Evolutionary conservation across 2,888 invertebrate species (phyloP).

Genomic region (Micoletzkya japonica): DNA sequence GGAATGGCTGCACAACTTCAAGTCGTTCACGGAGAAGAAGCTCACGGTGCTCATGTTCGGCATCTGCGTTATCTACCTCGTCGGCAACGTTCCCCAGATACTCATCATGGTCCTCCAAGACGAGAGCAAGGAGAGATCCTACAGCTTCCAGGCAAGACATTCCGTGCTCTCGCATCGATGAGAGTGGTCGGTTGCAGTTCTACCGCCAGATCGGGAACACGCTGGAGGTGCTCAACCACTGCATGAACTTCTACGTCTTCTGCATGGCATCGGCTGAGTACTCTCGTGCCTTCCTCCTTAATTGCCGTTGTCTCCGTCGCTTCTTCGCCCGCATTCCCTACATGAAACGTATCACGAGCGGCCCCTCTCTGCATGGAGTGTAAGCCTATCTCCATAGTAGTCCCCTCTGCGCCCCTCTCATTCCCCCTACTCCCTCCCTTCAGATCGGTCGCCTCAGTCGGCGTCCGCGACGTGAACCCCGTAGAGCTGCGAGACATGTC

Average conservation of each 20-base stretch:
- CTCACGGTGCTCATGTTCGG: slow-evolving; percentile 58
- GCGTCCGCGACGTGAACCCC: not conserved
- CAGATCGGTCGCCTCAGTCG: slow-evolving; percentile 17
- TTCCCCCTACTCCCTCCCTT: no score
- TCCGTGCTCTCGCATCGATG: no score
- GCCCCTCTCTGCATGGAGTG: not conserved
- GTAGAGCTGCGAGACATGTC: slow-evolving; percentile 13
- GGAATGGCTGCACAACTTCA: slow-evolving; percentile 41
- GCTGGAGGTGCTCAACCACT: slow-evolving; percentile 61
- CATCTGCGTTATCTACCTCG: slow-evolving; percentile 59
- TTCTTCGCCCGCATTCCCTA: not conserved
- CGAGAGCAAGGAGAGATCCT: slow-evolving; percentile 50
- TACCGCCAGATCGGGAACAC: slow-evolving; percentile 61
- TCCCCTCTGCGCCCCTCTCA: no score
- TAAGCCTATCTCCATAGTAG: not conserved
- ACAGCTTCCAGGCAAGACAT: slow-evolving; percentile 60
- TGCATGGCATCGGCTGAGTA: slow-evolving; percentile 60
- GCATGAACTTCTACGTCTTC: slow-evolving; percentile 63
- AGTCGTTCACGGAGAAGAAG: slow-evolving; percentile 59
- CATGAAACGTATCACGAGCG: not conserved
- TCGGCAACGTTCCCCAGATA: slow-evolving; percentile 62
- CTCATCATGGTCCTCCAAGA: slow-evolving; percentile 60
- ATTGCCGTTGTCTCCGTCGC: slow-evolving; percentile 38
- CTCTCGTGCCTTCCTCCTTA: slow-evolving; percentile 52
- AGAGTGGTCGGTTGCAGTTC: slow-evolving; percentile 40